These are phyloP conservation scores for Eufriesea mexicana DNA, from an alignment of 1,140 invertebrate species.

Conservation along the genomic window DNA sequence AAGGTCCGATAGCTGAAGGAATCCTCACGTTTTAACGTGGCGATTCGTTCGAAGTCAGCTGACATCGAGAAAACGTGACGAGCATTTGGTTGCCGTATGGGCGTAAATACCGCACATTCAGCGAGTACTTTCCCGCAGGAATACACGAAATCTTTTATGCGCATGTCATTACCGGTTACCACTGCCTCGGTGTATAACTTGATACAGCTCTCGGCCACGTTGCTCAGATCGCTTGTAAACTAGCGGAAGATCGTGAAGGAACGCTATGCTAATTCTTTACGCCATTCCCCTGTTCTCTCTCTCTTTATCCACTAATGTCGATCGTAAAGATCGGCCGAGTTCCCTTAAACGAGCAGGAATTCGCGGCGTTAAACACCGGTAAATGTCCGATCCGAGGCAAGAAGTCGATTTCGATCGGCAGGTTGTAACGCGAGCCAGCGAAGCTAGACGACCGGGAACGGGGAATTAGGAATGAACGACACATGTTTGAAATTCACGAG, in stretches of 20 bases:
- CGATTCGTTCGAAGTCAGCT: slow-evolving; percentile 28
- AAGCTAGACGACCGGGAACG: neutral
- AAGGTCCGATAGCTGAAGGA: slow-evolving; percentile 3
- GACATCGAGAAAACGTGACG: slow-evolving; percentile 43
- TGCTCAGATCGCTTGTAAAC: neutral
- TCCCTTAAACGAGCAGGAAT: neutral
- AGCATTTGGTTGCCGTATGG: slow-evolving; percentile 13
- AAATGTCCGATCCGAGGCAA: neutral
- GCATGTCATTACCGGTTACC: slow-evolving; percentile 7
- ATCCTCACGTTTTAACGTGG: neutral
- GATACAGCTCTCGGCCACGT: slow-evolving; percentile 7
- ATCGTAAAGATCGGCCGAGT: neutral
- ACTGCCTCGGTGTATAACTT: neutral
- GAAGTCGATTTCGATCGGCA: neutral
- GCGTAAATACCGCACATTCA: slow-evolving; percentile 52
- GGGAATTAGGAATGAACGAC: neutral
- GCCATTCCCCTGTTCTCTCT: neutral
- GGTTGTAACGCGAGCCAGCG: neutral
- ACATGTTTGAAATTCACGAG: slow-evolving; percentile 71
- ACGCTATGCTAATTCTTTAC: neutral
- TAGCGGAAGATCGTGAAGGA: slow-evolving; percentile 22
- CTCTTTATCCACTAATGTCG: neutral
- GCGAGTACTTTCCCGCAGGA: slow-evolving; percentile 5
- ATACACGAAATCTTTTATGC: slow-evolving; percentile 52
- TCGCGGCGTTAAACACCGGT: neutral